Conservation (phyloP, 2,113 vertebrate genomes). For the Marmota monax region DNA sequence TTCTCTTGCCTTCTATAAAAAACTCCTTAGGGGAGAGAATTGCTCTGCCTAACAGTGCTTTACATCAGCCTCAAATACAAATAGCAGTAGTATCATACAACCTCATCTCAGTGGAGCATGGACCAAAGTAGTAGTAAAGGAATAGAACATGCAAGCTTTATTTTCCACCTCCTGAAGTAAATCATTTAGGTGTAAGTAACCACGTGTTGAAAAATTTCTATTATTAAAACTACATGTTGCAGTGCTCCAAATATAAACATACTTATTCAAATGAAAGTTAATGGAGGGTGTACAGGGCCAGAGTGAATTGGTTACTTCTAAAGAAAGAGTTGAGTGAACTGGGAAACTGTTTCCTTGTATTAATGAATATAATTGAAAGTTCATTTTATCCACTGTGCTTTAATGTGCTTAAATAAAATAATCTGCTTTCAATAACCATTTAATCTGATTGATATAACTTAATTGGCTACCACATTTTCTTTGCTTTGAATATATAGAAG, state of each 20-base stretch:
- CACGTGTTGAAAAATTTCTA: no score
- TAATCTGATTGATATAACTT: neutral
- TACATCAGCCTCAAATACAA: neutral
- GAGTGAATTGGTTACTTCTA: conserved; percentile 3
- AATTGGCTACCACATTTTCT: neutral
- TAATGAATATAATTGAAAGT: conserved; percentile 53
- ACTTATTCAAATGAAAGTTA: conserved; percentile 6
- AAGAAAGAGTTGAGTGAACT: conserved; percentile 19
- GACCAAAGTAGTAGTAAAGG: neutral
- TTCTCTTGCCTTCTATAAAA: neutral
- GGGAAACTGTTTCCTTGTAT: neutral
- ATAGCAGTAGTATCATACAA: neutral
- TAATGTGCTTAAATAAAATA: conserved; percentile 1
- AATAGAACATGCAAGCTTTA: neutral
- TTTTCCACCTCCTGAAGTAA: conserved; percentile 51
- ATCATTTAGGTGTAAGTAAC: neutral
- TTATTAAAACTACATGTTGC: neutral
- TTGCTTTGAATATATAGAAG: neutral
- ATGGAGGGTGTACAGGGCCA: neutral
- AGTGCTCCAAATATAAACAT: neutral
- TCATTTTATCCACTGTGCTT: conserved; percentile 43
- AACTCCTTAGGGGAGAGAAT: neutral
- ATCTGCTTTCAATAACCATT: conserved; percentile 14
- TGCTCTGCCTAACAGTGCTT: neutral
- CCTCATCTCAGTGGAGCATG: neutral